Conservation (phyloP, 92 coral and sea anemone species). For the Zoanthus solanderi region DNA sequence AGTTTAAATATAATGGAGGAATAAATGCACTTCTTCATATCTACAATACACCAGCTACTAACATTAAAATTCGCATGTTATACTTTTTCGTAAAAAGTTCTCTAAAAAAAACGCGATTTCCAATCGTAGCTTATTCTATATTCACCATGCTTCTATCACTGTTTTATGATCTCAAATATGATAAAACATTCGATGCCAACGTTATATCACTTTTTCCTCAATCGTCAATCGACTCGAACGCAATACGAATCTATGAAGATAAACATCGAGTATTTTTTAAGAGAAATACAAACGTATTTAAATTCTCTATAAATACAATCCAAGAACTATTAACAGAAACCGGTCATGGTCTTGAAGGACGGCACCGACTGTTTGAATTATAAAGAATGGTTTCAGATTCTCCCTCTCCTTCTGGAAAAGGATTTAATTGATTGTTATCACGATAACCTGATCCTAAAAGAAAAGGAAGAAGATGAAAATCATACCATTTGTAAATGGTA, state of each 20-base stretch:
- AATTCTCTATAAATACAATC: background rate
- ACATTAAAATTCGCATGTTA: background rate
- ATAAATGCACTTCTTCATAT: background rate
- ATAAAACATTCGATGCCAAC: slow-evolving; percentile 17
- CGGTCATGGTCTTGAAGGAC: background rate
- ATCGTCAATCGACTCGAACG: background rate
- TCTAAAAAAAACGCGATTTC: background rate
- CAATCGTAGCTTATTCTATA: background rate
- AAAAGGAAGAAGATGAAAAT: background rate
- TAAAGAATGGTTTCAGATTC: background rate
- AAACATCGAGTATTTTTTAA: slow-evolving; percentile 3
- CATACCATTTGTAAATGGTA: background rate
- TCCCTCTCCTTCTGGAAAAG: background rate
- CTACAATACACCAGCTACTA: background rate
- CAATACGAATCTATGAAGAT: background rate
- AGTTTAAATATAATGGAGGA: background rate
- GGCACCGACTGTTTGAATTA: background rate
- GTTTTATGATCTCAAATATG: slow-evolving; percentile 8
- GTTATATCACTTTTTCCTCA: background rate
- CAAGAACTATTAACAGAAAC: slow-evolving; percentile 2
- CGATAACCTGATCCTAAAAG: background rate
- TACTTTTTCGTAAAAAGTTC: background rate
- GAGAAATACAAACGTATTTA: slow-evolving; percentile 8
- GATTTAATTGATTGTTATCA: background rate
- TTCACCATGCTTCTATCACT: background rate